Conservation (phyloP, 2,113 vertebrate species). For the Mionectes macconnelli region DNA sequence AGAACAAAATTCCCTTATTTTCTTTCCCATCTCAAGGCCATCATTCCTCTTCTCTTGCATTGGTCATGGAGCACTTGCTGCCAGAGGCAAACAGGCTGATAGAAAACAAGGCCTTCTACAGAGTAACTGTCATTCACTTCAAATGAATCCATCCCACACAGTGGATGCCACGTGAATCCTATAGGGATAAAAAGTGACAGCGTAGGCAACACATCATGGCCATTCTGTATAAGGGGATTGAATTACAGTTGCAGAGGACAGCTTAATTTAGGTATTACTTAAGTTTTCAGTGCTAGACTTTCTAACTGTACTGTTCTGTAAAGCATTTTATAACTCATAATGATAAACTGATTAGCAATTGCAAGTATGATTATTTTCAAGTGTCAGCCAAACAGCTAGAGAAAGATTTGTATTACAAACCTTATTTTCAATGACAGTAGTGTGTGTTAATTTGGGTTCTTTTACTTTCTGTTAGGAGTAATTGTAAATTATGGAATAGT, state of each 20-base stretch:
- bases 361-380: not conserved
- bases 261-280: not conserved
- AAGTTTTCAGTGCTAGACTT: not conserved
- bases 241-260: not conserved
- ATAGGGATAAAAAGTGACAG: not conserved
- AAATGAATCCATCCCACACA: not conserved
- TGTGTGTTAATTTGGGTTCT: not conserved
- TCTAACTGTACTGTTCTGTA: not conserved
- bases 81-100: not conserved
- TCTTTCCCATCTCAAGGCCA: not conserved
- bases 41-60: not conserved
- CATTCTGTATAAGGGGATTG: not conserved
- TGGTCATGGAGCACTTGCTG: not conserved
- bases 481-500: not conserved
- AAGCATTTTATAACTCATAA: not conserved
- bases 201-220: fast-evolving
- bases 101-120: not conserved
- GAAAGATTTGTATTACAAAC: not conserved
- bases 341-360: not conserved
- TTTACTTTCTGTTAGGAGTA: not conserved
- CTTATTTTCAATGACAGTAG: not conserved
- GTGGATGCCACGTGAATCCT: not conserved
- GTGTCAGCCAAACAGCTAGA: not conserved
- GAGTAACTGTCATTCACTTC: not conserved
- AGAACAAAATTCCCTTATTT: not conserved